Evolutionary conservation across 2,113 vertebrate species (phyloP), one percentile per base, ranked within the genome.

Genomic region (Drymodes brunneopygia): DNA sequence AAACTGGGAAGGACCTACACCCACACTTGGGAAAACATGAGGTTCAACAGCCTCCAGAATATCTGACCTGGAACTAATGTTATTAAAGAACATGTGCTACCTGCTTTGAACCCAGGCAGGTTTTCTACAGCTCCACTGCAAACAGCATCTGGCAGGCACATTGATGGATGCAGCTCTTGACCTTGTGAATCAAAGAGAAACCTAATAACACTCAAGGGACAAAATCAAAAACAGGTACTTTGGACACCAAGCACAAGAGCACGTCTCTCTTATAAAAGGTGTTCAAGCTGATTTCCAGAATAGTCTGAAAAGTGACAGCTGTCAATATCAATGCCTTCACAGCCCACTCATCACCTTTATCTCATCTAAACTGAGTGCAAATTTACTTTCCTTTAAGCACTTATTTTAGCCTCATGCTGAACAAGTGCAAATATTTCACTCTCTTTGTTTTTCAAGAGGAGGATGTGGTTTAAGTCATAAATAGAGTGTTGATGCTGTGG

Each of bases 11-110:
- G 64, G 42, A 58, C 45, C 35, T 80, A 51, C 36, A 84, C 13
- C 24, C 3, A 0, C 35, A 18, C 27, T 2, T 53, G 57, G 24
- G 38, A 87, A 36, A 45, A 27, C n/a, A 15, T 0, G 31, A 65
- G 18, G 31, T 44, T 40, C 66, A 18, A 61, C 27, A 79, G 71
- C 33, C 38, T 72, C 42, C 50, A 38, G 11, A 91, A 79, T 29
- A 42, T 10, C 10, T n/a, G 20, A 70, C 85, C 61, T 79, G 65
- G 61, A 89, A 24, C 11, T 65, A 23, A 54, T 4, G 7, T 25
- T 27, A 47, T 28, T 50, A 38, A 87, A 70, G 62, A 58, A 29
- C 16, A 19, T 3, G 22, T 14, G 45, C 31, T 35, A 38, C 27
- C 38, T 33, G 42, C 67, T 83, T 84, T 31, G 38, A 90, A 61